A percentile compares a stretch with the other conserved stretches of the same genome.
Conservation (phyloP, 2,797 vertebrate species). For the Gallinago nigripennis region DNA sequence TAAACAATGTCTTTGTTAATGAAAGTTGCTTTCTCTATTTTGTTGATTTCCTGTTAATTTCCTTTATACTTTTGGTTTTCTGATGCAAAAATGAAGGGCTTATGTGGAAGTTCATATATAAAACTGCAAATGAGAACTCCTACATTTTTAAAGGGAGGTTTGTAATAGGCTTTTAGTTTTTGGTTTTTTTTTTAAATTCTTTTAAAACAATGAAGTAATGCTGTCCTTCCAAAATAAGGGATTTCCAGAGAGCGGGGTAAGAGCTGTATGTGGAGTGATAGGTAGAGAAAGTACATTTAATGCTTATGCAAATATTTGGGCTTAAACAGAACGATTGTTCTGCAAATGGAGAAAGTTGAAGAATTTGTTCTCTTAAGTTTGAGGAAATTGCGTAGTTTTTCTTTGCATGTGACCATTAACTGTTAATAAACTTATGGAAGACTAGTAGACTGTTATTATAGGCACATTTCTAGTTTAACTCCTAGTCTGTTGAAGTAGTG, state of each 20-base stretch:
- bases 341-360: background rate
- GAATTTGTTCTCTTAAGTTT: background rate
- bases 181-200: background rate
- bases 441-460: background rate
- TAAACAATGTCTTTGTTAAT: background rate
- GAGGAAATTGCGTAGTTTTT: background rate
- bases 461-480: accelerated
- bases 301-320: background rate
- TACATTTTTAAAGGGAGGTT: background rate
- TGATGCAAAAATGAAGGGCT: background rate
- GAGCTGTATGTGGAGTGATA: background rate
- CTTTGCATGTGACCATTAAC: background rate
- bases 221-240: background rate
- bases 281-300: background rate
- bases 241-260: background rate
- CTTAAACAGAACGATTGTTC: background rate
- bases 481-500: background rate
- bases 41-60: background rate
- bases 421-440: background rate
- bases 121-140: background rate
- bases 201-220: background rate
- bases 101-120: background rate
- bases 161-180: background rate
- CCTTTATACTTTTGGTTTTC: background rate
- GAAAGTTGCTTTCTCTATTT: background rate